Evolutionary conservation across 2,888 invertebrate species (phyloP).

Genomic region (Halocaridina rubra): DNA sequence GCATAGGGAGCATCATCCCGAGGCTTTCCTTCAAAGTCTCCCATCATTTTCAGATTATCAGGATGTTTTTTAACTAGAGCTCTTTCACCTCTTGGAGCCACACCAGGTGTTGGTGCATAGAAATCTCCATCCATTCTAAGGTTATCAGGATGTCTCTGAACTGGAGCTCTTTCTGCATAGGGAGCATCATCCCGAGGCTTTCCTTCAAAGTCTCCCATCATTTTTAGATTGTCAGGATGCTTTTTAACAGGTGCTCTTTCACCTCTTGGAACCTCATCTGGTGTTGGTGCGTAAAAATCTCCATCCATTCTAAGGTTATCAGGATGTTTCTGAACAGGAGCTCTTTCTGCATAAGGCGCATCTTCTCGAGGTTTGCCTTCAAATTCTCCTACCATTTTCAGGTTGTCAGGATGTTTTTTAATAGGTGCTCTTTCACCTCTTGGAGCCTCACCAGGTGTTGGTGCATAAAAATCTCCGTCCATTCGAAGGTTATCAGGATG

Average conservation of each 20-base stretch:
- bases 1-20: conserved; percentile 64
- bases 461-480: conserved; percentile 35
- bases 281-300: conserved; percentile 73
- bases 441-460: not conserved
- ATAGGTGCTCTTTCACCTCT: conserved; percentile 46
- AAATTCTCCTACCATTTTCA: conserved; percentile 40
- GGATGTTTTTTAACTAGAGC: conserved; percentile 72
- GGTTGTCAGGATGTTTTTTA: conserved; percentile 41
- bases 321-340: conserved; percentile 68
- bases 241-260: conserved; percentile 71
- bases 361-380: conserved; percentile 61
- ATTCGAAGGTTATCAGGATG: conserved; percentile 44
- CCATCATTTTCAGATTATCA: conserved; percentile 74
- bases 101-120: conserved; percentile 58
- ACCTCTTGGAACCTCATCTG: conserved; percentile 70
- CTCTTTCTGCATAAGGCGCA: conserved; percentile 70
- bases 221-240: conserved; percentile 72
- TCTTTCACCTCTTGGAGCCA: conserved; percentile 69
- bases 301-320: conserved; percentile 67
- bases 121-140: conserved; percentile 54
- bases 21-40: conserved; percentile 70
- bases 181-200: conserved; percentile 70
- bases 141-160: conserved; percentile 67
- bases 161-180: conserved; percentile 59
- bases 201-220: conserved; percentile 75